These are phyloP conservation scores for Siniperca scherzeri DNA, from an alignment of 2,797 vertebrate species.

Conservation along the genomic window DNA sequence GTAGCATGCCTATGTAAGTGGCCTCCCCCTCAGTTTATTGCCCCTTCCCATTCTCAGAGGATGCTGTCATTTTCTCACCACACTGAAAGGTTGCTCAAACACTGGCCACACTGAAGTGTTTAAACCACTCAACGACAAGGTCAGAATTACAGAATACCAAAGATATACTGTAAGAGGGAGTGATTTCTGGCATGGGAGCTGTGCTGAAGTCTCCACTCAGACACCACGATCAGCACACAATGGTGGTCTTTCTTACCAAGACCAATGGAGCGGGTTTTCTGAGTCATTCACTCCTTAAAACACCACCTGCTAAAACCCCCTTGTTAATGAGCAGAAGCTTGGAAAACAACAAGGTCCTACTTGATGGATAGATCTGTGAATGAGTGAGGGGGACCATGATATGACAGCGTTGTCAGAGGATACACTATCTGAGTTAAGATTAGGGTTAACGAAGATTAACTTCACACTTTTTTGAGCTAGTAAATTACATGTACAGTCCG, in stretches of 20 bases:
- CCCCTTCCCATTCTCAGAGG: slow-evolving; percentile 66
- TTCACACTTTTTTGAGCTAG: neutral
- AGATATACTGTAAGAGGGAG: slow-evolving; percentile 57
- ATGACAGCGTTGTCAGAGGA: neutral
- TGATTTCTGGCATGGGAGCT: slow-evolving; percentile 35
- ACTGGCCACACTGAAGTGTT: slow-evolving; percentile 55
- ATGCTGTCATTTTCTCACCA: slow-evolving; percentile 78
- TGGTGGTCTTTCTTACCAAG: slow-evolving; percentile 45
- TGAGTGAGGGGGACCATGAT: slow-evolving; percentile 19
- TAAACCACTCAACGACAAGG: slow-evolving; percentile 44
- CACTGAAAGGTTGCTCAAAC: slow-evolving; percentile 58
- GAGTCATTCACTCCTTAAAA: slow-evolving; percentile 52
- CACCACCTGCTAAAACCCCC: slow-evolving; percentile 36
- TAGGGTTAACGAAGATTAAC: no score
- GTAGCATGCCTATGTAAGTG: slow-evolving; percentile 58
- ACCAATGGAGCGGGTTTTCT: slow-evolving; percentile 33
- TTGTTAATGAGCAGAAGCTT: slow-evolving; percentile 52
- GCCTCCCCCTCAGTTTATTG: slow-evolving; percentile 23
- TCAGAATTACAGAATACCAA: slow-evolving; percentile 65
- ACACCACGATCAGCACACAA: slow-evolving; percentile 48
- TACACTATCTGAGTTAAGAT: neutral
- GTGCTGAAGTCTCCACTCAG: slow-evolving; percentile 27
- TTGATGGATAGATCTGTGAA: neutral
- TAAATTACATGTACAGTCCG: neutral
- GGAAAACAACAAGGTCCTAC: slow-evolving; percentile 28